Conservation (phyloP, 1,140 invertebrate species). For the Leptinotarsa undecemlineata region DNA sequence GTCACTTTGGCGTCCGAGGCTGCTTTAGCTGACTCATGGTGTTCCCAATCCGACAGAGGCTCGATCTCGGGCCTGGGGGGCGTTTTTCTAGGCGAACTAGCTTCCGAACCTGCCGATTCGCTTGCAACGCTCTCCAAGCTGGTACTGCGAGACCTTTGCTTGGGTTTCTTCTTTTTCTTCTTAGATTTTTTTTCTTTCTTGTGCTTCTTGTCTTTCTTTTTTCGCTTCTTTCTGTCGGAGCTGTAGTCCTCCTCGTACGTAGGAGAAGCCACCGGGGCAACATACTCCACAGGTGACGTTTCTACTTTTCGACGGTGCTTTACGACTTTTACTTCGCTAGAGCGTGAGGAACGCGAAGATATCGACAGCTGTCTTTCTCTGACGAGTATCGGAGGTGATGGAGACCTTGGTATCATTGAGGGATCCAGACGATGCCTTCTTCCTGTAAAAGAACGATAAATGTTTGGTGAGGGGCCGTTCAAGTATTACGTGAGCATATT, state of each 20-base stretch:
- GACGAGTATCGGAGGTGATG: slow-evolving; percentile 54
- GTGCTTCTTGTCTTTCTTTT: slow-evolving; percentile 65
- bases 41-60: slow-evolving; percentile 59
- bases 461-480: too few relatives aligned
- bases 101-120: slow-evolving; percentile 42
- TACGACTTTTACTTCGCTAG: slow-evolving; percentile 49
- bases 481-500: too few relatives aligned
- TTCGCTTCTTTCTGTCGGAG: slow-evolving; percentile 58
- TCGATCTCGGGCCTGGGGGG: slow-evolving; percentile 47
- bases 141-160: slow-evolving; percentile 67
- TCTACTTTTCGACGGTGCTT: slow-evolving; percentile 48
- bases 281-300: slow-evolving; percentile 36
- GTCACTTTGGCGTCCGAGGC: slow-evolving; percentile 13
- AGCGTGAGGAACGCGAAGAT: slow-evolving; percentile 51
- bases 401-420: slow-evolving; percentile 56
- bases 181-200: slow-evolving; percentile 71
- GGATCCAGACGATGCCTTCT: slow-evolving; percentile 58
- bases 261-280: slow-evolving; percentile 47
- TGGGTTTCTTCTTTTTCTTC: slow-evolving; percentile 71
- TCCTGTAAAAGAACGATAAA: slow-evolving; percentile 30
- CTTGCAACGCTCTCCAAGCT: slow-evolving; percentile 57
- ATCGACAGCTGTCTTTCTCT: slow-evolving; percentile 51
- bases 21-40: slow-evolving; percentile 11
- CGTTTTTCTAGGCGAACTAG: slow-evolving; percentile 40
- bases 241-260: slow-evolving; percentile 50